Evolutionary conservation across 2,888 invertebrate genomes (phyloP), one percentile per base, ranked within the genome.

Genomic region (Apotomis capreana): DNA sequence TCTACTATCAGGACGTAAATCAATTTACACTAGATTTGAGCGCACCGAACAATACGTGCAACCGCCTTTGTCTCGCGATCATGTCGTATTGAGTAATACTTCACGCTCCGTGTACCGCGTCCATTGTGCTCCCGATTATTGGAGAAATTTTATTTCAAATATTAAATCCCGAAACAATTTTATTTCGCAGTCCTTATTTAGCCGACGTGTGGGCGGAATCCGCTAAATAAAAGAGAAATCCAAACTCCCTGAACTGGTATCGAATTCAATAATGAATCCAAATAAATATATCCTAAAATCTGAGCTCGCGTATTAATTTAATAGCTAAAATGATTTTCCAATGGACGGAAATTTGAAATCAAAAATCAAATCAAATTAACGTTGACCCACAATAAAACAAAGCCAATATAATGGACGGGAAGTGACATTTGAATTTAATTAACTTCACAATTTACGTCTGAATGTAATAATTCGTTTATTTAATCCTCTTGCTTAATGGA

Each of bases 21-120:
- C 83, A 82, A 82, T 84, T 82, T 82, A 79, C 78, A 76, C 75
- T 76, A 77, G 77, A 79, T 79, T 78, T 77, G 70, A 77, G 74
- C 70, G 12, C n/a, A 36, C 37, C 26, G 54, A 59, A 65, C 26
- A 64, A 36, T 36, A 64, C 40, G 52, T 70, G 51, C 63, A 49
- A 46, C 49, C 54, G 49, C 44, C 59, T 65, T 71, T 69, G 69
- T 72, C 67, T 69, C 10, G 12, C 51, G 59, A 65, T 54, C 59
- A 54, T 54, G 15, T 51, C 46, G 74, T 63, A 69, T 71, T 74
- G 65, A 71, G 52, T 52, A 51, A 40, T 74, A 63, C 70, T 71
- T 71, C 51, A 70, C 67, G 73, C 67, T 71, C 44, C 40, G 26
- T 51, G 61, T 60, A 49, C 49, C 46, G 13, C 52, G 8, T 37